phyloP scores from a whole-genome alignment of 2,888 invertebrate genomes.

The Molanna angustata region DNA sequence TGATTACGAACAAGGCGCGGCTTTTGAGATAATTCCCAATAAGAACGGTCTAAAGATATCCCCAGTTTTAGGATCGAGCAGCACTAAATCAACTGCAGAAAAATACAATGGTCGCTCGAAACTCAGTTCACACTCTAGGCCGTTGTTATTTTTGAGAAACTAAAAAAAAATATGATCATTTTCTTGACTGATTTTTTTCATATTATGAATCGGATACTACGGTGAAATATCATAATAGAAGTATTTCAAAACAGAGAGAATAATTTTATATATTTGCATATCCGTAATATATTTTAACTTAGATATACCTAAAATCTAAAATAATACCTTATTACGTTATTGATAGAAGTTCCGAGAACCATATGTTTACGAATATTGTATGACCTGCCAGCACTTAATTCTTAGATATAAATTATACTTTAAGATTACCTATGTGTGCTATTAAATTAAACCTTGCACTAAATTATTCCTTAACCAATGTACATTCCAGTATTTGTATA shows the following conservation, averaged over 20 bases:
- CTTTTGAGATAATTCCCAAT: conserved; percentile 52
- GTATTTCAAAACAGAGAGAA: neutral
- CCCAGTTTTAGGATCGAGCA: conserved; percentile 46
- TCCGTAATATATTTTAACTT: neutral
- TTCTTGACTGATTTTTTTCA: too few relatives aligned
- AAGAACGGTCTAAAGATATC: conserved; percentile 57
- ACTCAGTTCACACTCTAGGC: conserved; percentile 46
- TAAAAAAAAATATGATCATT: too few relatives aligned
- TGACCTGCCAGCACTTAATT: neutral
- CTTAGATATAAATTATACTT: neutral
- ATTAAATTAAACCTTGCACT: neutral
- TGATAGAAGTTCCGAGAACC: too few relatives aligned
- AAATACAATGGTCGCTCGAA: conserved; percentile 39
- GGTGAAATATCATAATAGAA: neutral
- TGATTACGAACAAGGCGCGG: conserved; percentile 40
- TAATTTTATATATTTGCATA: neutral
- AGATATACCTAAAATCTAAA: too few relatives aligned
- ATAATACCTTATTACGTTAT: neutral
- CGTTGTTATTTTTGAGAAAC: conserved; percentile 48
- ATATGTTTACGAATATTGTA: neutral
- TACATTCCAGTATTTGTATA: neutral
- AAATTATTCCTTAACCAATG: neutral
- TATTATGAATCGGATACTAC: too few relatives aligned
- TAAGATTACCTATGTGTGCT: neutral
- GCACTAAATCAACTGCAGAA: conserved; percentile 40